Evolutionary conservation across 1,140 invertebrate species (phyloP).

Genomic region (Caenorhabditis remanei): DNA sequence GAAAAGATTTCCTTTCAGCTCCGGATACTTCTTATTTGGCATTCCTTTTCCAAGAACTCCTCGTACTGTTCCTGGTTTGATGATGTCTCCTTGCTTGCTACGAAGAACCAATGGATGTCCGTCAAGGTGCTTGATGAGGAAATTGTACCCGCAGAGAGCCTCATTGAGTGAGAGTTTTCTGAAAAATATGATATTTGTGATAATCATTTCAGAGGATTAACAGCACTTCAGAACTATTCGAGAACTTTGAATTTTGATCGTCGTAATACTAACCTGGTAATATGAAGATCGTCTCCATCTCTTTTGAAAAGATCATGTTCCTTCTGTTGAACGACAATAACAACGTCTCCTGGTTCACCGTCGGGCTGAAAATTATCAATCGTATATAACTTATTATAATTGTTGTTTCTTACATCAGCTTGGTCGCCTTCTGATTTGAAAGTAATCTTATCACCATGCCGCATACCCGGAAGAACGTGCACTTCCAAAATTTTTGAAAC

Average conservation of each 20-base stretch:
- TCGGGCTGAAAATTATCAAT: slow-evolving; percentile 73
- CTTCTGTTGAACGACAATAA: slow-evolving; percentile 80
- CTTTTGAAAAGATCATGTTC: slow-evolving; percentile 79
- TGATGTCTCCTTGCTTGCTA: slow-evolving; percentile 84
- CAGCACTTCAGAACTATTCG: too few species aligned
- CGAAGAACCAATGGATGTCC: slow-evolving; percentile 85
- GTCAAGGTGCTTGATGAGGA: slow-evolving; percentile 86
- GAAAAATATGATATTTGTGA: slow-evolving; percentile 58
- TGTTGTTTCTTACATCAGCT: slow-evolving; percentile 66
- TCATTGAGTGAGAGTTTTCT: slow-evolving; percentile 80
- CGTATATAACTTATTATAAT: neutral
- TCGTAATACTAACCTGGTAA: slow-evolving; percentile 73
- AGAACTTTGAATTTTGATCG: too few species aligned
- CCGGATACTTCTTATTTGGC: slow-evolving; percentile 84
- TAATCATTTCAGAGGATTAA: too few species aligned
- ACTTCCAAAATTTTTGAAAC: slow-evolving; percentile 82
- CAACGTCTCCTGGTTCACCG: slow-evolving; percentile 80
- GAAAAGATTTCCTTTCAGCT: slow-evolving; percentile 89
- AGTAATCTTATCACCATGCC: slow-evolving; percentile 79
- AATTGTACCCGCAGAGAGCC: slow-evolving; percentile 81
- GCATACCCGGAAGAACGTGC: slow-evolving; percentile 81
- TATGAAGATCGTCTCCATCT: slow-evolving; percentile 79
- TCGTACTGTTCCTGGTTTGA: slow-evolving; percentile 81
- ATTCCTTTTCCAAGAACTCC: slow-evolving; percentile 81
- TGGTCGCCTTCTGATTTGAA: slow-evolving; percentile 81